Evolutionary conservation across 37 sponge, comb jelly and placozoan genomes (phyloP).

Genomic region (Aplysina aerophoba): DNA sequence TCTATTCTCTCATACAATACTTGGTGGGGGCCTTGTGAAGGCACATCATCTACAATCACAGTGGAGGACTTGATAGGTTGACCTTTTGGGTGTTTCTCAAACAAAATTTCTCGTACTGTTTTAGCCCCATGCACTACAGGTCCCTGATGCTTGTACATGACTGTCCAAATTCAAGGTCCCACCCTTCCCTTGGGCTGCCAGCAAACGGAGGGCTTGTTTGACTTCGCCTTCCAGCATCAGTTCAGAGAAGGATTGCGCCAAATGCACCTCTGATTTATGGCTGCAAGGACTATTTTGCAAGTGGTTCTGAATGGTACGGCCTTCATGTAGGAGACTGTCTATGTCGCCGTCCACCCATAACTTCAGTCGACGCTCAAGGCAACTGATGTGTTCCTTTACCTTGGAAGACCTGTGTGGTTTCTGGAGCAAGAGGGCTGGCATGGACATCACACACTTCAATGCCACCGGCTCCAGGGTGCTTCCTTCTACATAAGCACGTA

Average conservation of each 20-base stretch:
- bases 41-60: neutral
- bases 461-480: neutral
- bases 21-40: neutral
- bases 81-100: neutral
- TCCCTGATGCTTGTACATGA: neutral
- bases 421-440: constrained; percentile 5
- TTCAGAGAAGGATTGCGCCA: neutral
- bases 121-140: neutral
- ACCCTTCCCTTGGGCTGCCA: neutral
- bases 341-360: neutral
- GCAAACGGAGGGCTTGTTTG: neutral
- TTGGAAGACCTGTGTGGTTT: neutral
- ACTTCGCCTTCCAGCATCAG: neutral
- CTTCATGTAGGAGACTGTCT: neutral
- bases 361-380: neutral
- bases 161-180: neutral
- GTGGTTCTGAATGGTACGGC: neutral
- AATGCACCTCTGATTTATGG: neutral
- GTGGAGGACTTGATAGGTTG: neutral
- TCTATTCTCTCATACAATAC: neutral
- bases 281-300: neutral
- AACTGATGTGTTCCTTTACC: neutral
- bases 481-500: neutral
- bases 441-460: neutral
- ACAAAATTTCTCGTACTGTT: neutral